phyloP scores from a whole-genome alignment of 2,888 invertebrate species.

The Physocephala rufipes region DNA sequence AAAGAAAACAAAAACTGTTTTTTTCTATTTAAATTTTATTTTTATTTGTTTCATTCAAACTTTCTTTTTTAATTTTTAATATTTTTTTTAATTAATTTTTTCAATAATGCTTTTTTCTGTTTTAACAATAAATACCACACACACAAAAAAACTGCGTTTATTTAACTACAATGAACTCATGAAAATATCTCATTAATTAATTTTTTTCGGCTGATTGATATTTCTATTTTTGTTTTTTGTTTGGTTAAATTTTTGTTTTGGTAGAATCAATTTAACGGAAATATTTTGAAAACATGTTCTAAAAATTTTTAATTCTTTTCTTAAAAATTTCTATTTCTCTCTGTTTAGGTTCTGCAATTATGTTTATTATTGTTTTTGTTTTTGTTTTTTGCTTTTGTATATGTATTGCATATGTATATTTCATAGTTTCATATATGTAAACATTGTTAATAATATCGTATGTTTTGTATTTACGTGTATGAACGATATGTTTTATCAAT shows the following conservation, averaged over 20 bases:
- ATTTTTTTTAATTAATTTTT: constrained; percentile 28
- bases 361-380: constrained; percentile 12
- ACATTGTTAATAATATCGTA: constrained; percentile 28
- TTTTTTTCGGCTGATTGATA: neutral
- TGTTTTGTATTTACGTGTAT: constrained; percentile 28
- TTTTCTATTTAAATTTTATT: constrained; percentile 23
- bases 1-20: constrained; percentile 7
- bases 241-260: neutral
- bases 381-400: constrained; percentile 3
- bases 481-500: constrained; percentile 29
- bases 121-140: constrained; percentile 59
- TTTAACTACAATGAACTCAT: constrained; percentile 46
- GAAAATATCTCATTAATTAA: constrained; percentile 36
- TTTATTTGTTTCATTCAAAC: constrained; percentile 52
- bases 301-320: neutral
- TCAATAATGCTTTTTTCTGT: constrained; percentile 9
- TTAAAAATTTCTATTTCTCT: neutral
- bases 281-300: neutral
- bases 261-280: neutral
- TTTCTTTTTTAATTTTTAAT: constrained; percentile 30
- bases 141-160: constrained; percentile 46
- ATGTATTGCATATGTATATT: neutral
- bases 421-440: neutral
- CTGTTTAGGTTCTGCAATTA: neutral
- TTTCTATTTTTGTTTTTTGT: constrained; percentile 23